Conservation (phyloP, 1,140 invertebrate species). For the Zaprionus africanus region DNA sequence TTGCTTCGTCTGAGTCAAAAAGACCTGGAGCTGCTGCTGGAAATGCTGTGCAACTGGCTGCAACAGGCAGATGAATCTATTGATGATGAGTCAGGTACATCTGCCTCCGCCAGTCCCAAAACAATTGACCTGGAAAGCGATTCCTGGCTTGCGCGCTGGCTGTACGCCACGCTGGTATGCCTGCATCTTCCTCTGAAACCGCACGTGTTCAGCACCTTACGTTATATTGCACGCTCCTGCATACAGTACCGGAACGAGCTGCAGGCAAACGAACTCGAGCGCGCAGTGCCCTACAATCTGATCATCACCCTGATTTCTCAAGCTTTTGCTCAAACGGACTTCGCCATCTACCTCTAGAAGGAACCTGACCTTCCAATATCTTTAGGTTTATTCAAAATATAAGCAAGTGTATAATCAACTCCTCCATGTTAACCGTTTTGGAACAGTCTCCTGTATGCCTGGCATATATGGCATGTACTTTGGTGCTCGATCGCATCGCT, state of each 20-base stretch:
- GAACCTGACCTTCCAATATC: not conserved
- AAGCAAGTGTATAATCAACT: slow-evolving; percentile 17
- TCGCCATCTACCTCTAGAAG: slow-evolving; percentile 53
- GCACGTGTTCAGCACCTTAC: slow-evolving; percentile 71
- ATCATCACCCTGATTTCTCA: slow-evolving; percentile 69
- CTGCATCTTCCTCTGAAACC: slow-evolving; percentile 78
- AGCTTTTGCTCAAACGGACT: slow-evolving; percentile 71
- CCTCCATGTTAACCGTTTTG: slow-evolving; percentile 9
- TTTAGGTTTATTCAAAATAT: slow-evolving; percentile 26
- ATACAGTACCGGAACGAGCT: slow-evolving; percentile 61
- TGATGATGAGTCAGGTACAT: slow-evolving; percentile 23
- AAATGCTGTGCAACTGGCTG: slow-evolving; percentile 71
- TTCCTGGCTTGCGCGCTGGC: slow-evolving; percentile 74
- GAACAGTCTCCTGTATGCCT: slow-evolving; percentile 60
- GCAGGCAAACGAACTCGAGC: slow-evolving; percentile 40
- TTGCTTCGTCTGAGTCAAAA: slow-evolving; percentile 67
- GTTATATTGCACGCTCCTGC: slow-evolving; percentile 69
- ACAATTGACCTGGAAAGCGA: slow-evolving; percentile 59
- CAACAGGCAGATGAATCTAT: slow-evolving; percentile 28
- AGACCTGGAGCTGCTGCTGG: slow-evolving; percentile 68
- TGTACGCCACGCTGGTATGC: slow-evolving; percentile 73
- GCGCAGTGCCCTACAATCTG: slow-evolving; percentile 77
- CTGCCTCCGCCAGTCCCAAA: slow-evolving; percentile 1
- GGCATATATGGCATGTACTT: slow-evolving; percentile 62
- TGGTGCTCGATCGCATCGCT: slow-evolving; percentile 51